A percentile compares a stretch with the other conserved stretches of the same genome.
Evolutionary conservation across 2,888 invertebrate species (phyloP).

Genomic region (Drosophila falleni): DNA sequence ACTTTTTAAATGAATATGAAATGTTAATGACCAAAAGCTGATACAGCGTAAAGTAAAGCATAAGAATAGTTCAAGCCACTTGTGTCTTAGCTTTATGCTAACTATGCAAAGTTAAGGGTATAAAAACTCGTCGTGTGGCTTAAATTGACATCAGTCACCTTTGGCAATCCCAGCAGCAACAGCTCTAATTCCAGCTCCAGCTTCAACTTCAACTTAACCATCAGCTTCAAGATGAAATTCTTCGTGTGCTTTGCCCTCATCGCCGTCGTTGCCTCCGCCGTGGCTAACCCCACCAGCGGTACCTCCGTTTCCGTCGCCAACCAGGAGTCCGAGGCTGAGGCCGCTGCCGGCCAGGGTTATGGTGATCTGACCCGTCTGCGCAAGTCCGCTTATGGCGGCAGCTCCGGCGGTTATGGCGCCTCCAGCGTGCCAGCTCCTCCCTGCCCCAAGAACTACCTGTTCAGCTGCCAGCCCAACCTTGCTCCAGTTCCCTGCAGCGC

Average conservation of each 20-base stretch:
- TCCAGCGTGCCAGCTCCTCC: slow-evolving; percentile 71
- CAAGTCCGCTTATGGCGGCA: slow-evolving; percentile 76
- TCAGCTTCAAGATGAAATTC: slow-evolving; percentile 76
- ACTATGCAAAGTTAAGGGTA: slow-evolving; percentile 62
- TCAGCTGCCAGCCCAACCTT: slow-evolving; percentile 80
- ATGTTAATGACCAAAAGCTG: slow-evolving; percentile 28
- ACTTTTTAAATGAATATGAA: neutral
- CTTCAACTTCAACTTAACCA: slow-evolving; percentile 18
- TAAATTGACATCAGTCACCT: slow-evolving; percentile 68
- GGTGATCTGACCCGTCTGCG: slow-evolving; percentile 75
- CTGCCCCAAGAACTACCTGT: slow-evolving; percentile 81
- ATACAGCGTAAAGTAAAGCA: slow-evolving; percentile 33
- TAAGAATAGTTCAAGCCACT: slow-evolving; percentile 53
- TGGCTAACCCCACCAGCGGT: slow-evolving; percentile 59
- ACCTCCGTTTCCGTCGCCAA: slow-evolving; percentile 38
- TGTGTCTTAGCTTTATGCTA: slow-evolving; percentile 49
- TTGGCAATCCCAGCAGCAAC: slow-evolving; percentile 53
- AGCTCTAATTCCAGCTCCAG: slow-evolving; percentile 27
- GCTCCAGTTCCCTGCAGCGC: slow-evolving; percentile 77
- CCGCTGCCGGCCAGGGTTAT: slow-evolving; percentile 45
- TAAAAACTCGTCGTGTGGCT: slow-evolving; percentile 51
- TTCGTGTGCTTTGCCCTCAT: slow-evolving; percentile 73
- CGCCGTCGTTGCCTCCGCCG: slow-evolving; percentile 59
- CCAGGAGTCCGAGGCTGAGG: slow-evolving; percentile 61
- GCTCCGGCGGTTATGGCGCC: slow-evolving; percentile 65